Percentiles rank a stretch among this genome's conserved stretches.
These are phyloP conservation scores for Cydia amplana DNA, from an alignment of 1,140 invertebrate genomes.

Conservation along the genomic window DNA sequence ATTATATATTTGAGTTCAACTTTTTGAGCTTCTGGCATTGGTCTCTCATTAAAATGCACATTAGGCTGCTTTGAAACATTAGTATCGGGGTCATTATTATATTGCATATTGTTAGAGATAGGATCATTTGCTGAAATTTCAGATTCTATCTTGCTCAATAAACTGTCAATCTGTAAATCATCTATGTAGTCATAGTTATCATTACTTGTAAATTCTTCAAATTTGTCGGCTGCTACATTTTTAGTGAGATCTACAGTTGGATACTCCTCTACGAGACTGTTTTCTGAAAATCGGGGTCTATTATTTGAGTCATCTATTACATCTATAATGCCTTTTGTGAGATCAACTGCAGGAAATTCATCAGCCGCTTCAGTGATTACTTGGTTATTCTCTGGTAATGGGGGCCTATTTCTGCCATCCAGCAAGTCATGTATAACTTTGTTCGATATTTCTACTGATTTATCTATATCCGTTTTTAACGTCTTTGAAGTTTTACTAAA, in stretches of 20 bases:
- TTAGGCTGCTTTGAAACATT: background rate
- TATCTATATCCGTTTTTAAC: constrained; percentile 43
- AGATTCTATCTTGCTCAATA: constrained; percentile 63
- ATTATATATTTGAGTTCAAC: background rate
- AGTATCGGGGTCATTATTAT: background rate
- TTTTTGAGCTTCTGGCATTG: background rate
- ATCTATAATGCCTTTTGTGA: background rate
- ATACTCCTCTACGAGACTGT: background rate
- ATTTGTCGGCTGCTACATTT: constrained; percentile 23
- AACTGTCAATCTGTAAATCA: constrained; percentile 52
- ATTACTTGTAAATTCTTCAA: constrained; percentile 36
- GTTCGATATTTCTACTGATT: constrained; percentile 46
- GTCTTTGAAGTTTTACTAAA: constrained; percentile 50
- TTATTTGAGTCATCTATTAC: background rate
- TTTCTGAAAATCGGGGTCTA: background rate
- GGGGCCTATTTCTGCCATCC: background rate
- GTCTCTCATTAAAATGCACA: background rate
- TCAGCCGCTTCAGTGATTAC: background rate
- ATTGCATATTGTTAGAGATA: background rate
- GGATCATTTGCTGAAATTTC: constrained; percentile 50
- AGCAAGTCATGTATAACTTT: constrained; percentile 40
- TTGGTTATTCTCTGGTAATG: constrained; percentile 4
- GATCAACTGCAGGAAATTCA: constrained; percentile 1
- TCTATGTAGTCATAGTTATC: constrained; percentile 47
- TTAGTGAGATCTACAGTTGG: constrained; percentile 28